A percentile compares a stretch with the other conserved stretches of the same genome.
Conservation (phyloP, 2,113 vertebrate species). For the Hylia prasina region DNA sequence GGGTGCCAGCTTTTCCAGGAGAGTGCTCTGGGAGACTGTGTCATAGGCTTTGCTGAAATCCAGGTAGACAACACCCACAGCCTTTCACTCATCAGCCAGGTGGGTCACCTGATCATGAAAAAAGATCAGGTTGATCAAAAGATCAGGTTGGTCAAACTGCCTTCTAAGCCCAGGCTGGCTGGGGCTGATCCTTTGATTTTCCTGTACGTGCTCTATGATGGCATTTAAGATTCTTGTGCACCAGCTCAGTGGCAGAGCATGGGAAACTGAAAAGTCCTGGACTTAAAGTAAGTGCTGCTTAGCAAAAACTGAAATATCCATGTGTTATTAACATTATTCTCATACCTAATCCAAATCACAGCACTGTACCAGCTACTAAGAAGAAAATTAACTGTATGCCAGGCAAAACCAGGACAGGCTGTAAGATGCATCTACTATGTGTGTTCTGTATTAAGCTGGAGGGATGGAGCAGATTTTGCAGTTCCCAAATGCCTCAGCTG, state of each 20-base stretch:
- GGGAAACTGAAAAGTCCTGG: background rate
- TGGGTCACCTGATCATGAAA: background rate
- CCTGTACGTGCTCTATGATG: background rate
- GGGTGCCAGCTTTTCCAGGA: background rate
- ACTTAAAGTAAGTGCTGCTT: background rate
- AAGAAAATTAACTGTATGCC: background rate
- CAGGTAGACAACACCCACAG: background rate
- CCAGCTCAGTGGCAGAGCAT: background rate
- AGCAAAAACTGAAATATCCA: background rate
- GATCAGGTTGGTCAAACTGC: background rate
- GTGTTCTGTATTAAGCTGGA: background rate
- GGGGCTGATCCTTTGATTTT: background rate
- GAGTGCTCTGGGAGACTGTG: rapidly evolving
- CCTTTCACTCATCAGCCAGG: background rate
- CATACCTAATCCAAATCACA: background rate
- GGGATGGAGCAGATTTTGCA: background rate
- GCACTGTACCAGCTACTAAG: background rate
- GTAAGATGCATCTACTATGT: background rate
- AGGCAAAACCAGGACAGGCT: background rate
- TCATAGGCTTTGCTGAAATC: background rate
- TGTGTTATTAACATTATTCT: background rate
- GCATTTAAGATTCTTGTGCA: background rate
- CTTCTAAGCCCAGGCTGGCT: background rate
- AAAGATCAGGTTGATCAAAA: background rate
- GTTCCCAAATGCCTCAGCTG: background rate